Conservation (phyloP, 2,113 vertebrate species). For the Pseudolaguvia tuberculata region DNA sequence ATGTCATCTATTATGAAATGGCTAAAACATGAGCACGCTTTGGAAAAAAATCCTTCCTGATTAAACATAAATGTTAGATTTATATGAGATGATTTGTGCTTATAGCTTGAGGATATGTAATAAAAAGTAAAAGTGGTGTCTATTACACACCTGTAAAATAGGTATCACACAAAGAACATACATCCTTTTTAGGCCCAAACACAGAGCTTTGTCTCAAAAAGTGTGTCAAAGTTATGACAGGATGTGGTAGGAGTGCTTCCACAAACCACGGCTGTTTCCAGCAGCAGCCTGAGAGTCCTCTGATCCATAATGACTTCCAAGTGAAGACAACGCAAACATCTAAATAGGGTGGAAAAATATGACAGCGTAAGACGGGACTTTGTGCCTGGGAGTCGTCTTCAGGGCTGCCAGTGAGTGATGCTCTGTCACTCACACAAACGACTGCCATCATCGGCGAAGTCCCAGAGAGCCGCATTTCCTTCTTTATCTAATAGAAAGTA, state of each 20-base stretch:
- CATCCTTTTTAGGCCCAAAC: slow-evolving; percentile 20
- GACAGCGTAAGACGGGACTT: slow-evolving; percentile 42
- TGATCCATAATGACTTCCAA: slow-evolving; percentile 48
- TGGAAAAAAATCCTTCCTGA: slow-evolving; percentile 7
- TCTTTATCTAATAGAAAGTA: slow-evolving; percentile 85
- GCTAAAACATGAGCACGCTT: slow-evolving; percentile 15
- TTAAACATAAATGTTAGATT: not conserved
- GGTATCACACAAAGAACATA: slow-evolving; percentile 21
- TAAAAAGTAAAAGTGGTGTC: not conserved
- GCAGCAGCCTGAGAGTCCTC: slow-evolving; percentile 37
- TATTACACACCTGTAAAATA: slow-evolving; percentile 22
- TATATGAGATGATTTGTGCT: not conserved
- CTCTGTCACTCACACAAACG: slow-evolving; percentile 75
- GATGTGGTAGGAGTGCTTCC: slow-evolving; percentile 31
- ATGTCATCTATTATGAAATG: slow-evolving; percentile 19
- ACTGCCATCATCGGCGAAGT: slow-evolving; percentile 61
- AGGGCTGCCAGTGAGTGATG: slow-evolving; percentile 60
- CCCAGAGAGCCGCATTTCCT: slow-evolving; percentile 68
- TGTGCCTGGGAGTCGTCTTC: slow-evolving; percentile 44
- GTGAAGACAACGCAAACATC: slow-evolving; percentile 47
- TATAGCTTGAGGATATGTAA: slow-evolving; percentile 4
- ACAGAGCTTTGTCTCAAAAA: slow-evolving; percentile 1
- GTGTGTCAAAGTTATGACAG: slow-evolving; percentile 32
- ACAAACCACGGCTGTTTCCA: not conserved
- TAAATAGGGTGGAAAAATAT: slow-evolving; percentile 48